phyloP scores from a whole-genome alignment of 2,888 invertebrate genomes.

The Scaeva pyrastri region DNA sequence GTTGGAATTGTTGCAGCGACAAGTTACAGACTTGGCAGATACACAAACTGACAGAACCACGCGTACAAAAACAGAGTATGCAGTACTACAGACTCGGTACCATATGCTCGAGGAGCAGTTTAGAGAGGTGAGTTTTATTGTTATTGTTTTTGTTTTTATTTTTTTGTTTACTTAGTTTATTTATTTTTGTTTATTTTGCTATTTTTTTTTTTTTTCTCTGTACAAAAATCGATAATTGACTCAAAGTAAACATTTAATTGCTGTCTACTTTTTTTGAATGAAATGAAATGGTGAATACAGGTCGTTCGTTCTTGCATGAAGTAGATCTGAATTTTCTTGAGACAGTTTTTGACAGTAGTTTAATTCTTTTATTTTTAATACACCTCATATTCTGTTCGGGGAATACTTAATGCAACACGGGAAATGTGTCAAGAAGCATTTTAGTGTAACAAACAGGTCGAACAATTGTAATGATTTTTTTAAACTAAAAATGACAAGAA shows the following conservation, averaged over 20 bases:
- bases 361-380: too few species aligned
- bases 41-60: constrained; percentile 95
- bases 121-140: constrained; percentile 86
- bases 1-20: constrained; percentile 96
- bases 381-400: too few species aligned
- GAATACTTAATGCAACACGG: too few species aligned
- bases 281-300: too few species aligned
- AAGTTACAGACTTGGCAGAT: constrained; percentile 94
- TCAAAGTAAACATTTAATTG: neutral
- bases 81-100: constrained; percentile 94
- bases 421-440: too few species aligned
- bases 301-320: too few species aligned
- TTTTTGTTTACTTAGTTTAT: constrained; percentile 29
- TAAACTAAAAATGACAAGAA: too few species aligned
- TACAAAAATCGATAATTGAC: constrained; percentile 46
- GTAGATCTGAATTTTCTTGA: too few species aligned
- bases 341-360: too few species aligned
- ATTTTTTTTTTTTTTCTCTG: constrained; percentile 15
- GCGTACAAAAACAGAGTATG: constrained; percentile 96
- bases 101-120: constrained; percentile 94
- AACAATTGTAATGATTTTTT: too few species aligned
- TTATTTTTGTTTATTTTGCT: constrained; percentile 2
- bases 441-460: too few species aligned
- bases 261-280: too few species aligned
- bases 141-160: neutral